phyloP scores from a whole-genome alignment of 1,140 invertebrate genomes.

The Coenobita brevimanus region DNA sequence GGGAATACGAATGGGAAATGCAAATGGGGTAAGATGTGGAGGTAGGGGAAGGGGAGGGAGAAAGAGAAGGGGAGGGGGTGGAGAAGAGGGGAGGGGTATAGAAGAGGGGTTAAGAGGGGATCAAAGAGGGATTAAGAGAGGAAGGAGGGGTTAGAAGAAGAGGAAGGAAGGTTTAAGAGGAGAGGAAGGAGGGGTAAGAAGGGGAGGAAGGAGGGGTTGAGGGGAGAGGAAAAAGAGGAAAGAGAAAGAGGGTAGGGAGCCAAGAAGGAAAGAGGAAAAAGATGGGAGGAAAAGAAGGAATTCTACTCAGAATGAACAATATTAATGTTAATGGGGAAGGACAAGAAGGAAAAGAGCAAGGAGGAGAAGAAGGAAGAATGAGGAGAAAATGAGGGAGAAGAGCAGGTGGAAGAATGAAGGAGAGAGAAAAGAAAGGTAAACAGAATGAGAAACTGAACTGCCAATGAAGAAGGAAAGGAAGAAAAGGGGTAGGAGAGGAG shows the following conservation, averaged over 20 bases:
- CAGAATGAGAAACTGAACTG: too few relatives aligned
- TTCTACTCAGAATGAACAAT: background rate
- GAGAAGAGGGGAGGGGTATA: background rate
- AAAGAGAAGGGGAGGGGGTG: background rate
- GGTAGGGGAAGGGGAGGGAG: constrained; percentile 13
- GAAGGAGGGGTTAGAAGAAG: background rate
- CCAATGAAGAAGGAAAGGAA: too few relatives aligned
- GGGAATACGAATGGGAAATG: background rate
- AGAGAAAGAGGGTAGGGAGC: too few relatives aligned
- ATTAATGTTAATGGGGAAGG: background rate
- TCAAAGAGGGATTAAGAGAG: background rate
- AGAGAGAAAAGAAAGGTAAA: too few relatives aligned
- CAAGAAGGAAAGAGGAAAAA: too few relatives aligned
- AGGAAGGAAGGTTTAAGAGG: background rate
- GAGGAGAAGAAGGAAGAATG: background rate
- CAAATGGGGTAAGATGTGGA: background rate
- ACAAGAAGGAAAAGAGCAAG: background rate
- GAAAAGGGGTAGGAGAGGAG: too few relatives aligned
- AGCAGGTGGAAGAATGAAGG: too few relatives aligned
- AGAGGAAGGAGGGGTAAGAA: background rate
- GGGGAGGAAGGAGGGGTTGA: background rate
- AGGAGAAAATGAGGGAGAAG: too few relatives aligned
- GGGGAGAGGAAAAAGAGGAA: background rate
- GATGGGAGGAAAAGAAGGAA: too few relatives aligned
- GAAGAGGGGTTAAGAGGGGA: background rate